These are phyloP conservation scores for Musca vetustissima DNA, from an alignment of 1,140 invertebrate genomes.

Conservation along the genomic window DNA sequence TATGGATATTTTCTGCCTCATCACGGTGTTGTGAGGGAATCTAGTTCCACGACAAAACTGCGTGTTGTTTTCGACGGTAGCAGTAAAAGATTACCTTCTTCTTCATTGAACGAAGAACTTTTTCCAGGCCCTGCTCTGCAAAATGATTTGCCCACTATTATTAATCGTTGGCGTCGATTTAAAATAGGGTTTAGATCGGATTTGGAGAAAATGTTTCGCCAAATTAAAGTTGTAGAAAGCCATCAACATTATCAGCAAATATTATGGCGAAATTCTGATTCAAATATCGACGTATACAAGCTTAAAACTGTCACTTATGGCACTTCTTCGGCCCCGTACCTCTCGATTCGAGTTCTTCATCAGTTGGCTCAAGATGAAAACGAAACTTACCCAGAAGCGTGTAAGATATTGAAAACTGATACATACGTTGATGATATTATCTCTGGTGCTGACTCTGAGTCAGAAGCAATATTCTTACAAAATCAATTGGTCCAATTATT, in stretches of 20 bases:
- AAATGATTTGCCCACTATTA: not conserved
- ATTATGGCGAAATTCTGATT: not conserved
- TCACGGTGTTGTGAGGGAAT: not conserved
- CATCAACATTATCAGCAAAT: conserved; percentile 5
- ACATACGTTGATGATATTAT: conserved; percentile 56
- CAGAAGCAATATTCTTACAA: conserved; percentile 38
- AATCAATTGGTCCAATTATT: conserved; percentile 32
- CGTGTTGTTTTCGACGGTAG: not conserved
- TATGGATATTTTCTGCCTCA: not conserved
- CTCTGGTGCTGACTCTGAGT: conserved; percentile 42
- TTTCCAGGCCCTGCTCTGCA: not conserved
- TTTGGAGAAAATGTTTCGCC: conserved; percentile 18
- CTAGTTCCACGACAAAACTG: not conserved
- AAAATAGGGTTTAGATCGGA: not conserved
- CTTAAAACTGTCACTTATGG: conserved; percentile 48
- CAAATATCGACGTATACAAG: conserved; percentile 34
- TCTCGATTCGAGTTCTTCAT: conserved; percentile 39
- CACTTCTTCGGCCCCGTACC: conserved; percentile 35
- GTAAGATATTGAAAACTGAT: conserved; percentile 38
- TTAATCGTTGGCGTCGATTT: not conserved
- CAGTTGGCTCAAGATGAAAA: conserved; percentile 43
- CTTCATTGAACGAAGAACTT: conserved; percentile 47
- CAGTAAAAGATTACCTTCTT: not conserved
- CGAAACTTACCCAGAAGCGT: conserved; percentile 35
- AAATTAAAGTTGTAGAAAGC: not conserved